Evolutionary conservation across 2,888 invertebrate genomes (phyloP).

Genomic region (Strigamia maritima): DNA sequence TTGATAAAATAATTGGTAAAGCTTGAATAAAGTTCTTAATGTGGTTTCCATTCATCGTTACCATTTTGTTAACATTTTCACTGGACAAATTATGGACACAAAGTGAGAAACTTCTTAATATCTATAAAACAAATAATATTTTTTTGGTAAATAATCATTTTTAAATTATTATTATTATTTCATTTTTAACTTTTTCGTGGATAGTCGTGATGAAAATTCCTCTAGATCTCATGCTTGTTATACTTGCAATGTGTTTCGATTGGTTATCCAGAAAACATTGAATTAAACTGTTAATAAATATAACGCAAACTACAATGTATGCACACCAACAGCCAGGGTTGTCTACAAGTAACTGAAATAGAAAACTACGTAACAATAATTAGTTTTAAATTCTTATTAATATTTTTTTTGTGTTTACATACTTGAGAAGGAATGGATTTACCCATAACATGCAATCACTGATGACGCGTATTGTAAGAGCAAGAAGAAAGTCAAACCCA

Average conservation of each 20-base stretch:
- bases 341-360: not conserved
- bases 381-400: not conserved
- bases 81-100: not conserved
- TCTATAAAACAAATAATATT: not conserved
- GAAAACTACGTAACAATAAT: not conserved
- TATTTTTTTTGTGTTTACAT: not conserved
- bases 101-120: constrained; percentile 1
- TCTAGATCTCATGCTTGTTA: not conserved
- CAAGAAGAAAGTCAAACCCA: not conserved
- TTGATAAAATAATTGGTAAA: not conserved
- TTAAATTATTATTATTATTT: not conserved
- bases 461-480: not conserved
- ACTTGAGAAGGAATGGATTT: not conserved
- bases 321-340: constrained; percentile 17
- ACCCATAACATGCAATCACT: not conserved
- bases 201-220: constrained; percentile 1
- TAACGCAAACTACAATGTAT: not conserved
- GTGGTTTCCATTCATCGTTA: not conserved
- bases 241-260: not conserved
- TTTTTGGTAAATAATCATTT: not conserved
- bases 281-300: constrained; percentile 17
- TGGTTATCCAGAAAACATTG: constrained; percentile 7
- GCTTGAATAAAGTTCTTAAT: not conserved
- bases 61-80: not conserved
- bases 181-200: not conserved